Percentiles rank a stretch among this genome's conserved stretches.
phyloP scores from a whole-genome alignment of 2,113 vertebrate genomes.

The Ceyx margarethae region DNA sequence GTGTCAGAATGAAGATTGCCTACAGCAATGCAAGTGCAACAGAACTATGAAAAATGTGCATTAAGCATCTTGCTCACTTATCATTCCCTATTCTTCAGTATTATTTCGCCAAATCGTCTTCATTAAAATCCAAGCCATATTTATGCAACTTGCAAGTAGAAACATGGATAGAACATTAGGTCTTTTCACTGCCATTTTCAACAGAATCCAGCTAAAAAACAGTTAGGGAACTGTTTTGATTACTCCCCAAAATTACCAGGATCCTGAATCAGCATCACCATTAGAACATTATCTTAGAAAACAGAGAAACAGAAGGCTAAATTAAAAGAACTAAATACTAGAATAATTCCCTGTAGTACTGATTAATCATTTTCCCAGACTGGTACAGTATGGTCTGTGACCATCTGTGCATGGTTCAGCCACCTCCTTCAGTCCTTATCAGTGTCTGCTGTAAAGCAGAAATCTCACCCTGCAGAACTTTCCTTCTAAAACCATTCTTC shows the following conservation, averaged over 20 bases:
- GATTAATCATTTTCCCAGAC: conserved; percentile 59
- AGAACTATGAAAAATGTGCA: not conserved
- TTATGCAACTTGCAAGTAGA: not conserved
- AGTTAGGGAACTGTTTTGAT: not conserved
- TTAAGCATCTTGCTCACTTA: not conserved
- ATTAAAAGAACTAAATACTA: conserved; percentile 18
- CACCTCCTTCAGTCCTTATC: not conserved
- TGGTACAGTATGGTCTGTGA: conserved; percentile 11
- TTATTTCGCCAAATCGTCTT: not conserved
- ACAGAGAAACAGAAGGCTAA: conserved; percentile 48
- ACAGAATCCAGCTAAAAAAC: not conserved
- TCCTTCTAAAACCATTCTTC: not conserved
- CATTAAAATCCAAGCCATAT: not conserved
- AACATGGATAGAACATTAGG: conserved; percentile 4
- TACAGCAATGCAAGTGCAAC: not conserved
- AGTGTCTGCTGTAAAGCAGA: not conserved
- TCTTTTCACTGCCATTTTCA: conserved; percentile 38
- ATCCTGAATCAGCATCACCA: conserved; percentile 34
- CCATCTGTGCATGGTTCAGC: conserved; percentile 31
- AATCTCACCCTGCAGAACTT: not conserved
- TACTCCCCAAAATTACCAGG: not conserved
- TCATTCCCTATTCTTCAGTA: not conserved
- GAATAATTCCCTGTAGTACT: conserved; percentile 29
- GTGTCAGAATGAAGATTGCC: not conserved
- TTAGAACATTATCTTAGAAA: conserved; percentile 41